phyloP scores from a whole-genome alignment of 2,113 vertebrate genomes.

The Myiagra hebetior region DNA sequence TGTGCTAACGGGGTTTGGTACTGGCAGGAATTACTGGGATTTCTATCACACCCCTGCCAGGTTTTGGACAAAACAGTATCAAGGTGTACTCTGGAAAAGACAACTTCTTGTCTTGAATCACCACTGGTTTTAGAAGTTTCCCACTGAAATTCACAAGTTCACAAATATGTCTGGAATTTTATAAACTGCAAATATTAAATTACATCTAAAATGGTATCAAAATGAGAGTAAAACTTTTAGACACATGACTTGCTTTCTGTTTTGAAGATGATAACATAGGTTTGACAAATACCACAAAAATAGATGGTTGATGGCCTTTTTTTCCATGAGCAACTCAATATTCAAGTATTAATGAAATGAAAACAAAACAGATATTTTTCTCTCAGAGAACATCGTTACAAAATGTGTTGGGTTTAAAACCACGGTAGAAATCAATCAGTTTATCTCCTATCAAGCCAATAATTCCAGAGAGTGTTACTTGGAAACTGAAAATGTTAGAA shows the following conservation, averaged over 20 bases:
- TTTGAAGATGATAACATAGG: background rate
- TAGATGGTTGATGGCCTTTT: background rate
- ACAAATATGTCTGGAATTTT: background rate
- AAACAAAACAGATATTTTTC: background rate
- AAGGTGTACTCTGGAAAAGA: background rate
- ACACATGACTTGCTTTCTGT: background rate
- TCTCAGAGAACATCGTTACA: background rate
- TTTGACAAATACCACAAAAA: background rate
- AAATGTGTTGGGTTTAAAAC: background rate
- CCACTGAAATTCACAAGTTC: background rate
- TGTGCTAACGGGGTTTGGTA: background rate
- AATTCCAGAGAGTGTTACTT: background rate
- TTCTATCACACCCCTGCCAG: background rate
- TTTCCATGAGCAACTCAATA: background rate
- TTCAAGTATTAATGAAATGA: background rate
- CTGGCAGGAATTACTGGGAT: background rate
- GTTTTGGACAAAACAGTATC: background rate
- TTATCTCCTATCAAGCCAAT: background rate
- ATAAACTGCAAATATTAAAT: background rate
- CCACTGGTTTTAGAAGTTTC: background rate
- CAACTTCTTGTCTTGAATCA: background rate
- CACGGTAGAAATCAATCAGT: background rate
- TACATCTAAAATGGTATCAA: fast-evolving
- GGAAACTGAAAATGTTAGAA: background rate
- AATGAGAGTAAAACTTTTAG: background rate